Evolutionary conservation across 2,797 vertebrate species (phyloP).

Genomic region (Stomatorhinus walkeri): DNA sequence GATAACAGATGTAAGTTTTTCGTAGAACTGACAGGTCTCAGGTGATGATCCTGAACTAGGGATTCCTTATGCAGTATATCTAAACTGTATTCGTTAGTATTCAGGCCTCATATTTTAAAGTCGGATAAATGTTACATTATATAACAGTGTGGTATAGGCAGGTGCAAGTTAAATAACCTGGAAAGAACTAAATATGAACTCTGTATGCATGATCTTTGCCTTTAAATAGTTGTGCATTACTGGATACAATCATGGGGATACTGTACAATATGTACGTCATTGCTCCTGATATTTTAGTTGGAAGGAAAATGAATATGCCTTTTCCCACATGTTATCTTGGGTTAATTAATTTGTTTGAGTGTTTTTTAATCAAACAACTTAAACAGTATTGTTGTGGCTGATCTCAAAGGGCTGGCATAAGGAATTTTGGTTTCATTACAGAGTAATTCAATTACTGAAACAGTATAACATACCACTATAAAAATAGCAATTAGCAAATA

Average conservation of each 20-base stretch:
- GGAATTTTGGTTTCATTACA: neutral
- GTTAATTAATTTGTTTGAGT: neutral
- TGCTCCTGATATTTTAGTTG: neutral
- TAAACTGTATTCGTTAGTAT: neutral
- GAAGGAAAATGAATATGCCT: neutral
- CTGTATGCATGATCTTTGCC: neutral
- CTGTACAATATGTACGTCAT: neutral
- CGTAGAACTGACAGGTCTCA: neutral
- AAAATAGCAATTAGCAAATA: neutral
- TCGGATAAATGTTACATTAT: neutral
- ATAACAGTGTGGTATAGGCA: neutral
- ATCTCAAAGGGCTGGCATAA: neutral
- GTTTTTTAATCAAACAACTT: neutral
- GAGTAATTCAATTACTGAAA: neutral
- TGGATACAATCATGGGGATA: neutral
- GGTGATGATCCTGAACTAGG: neutral
- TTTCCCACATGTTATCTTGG: neutral
- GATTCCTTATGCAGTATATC: neutral
- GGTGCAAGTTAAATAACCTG: neutral
- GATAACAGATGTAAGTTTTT: neutral
- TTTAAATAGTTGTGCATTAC: neutral
- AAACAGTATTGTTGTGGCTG: neutral
- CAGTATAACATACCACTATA: neutral
- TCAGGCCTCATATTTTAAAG: neutral
- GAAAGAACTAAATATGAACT: neutral